Conservation (phyloP, 2,113 vertebrate genomes). For the Poecilia latipinna region DNA sequence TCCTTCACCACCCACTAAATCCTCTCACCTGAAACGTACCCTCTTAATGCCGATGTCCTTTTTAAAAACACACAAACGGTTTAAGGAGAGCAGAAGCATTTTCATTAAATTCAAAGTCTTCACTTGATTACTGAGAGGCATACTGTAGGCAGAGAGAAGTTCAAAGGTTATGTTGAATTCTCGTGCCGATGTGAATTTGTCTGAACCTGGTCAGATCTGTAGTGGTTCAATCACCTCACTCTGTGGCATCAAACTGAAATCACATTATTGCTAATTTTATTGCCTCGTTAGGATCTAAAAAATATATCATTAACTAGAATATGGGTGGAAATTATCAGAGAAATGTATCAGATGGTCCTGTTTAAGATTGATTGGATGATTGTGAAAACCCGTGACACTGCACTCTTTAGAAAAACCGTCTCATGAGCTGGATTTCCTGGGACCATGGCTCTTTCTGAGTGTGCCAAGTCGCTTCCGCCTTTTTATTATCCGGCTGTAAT, state of each 20-base stretch:
- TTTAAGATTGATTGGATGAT: too few relatives aligned
- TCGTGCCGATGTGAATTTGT: background rate
- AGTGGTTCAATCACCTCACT: background rate
- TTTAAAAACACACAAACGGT: background rate
- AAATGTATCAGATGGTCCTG: too few relatives aligned
- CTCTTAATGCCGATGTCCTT: background rate
- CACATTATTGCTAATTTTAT: too few relatives aligned
- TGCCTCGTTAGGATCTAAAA: too few relatives aligned
- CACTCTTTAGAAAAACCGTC: too few relatives aligned
- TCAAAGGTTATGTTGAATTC: conserved; percentile 9
- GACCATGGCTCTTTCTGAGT: conserved; percentile 46
- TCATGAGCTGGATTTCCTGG: conserved; percentile 7
- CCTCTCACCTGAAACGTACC: conserved; percentile 28
- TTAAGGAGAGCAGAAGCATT: background rate
- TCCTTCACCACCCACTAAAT: conserved; percentile 30
- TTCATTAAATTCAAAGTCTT: background rate
- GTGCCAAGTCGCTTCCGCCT: conserved; percentile 44
- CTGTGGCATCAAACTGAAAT: too few relatives aligned
- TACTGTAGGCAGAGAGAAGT: background rate
- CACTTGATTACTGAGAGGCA: background rate
- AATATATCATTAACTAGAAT: too few relatives aligned
- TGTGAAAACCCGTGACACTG: too few relatives aligned
- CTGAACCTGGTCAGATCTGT: conserved; percentile 24
- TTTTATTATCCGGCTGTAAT: conserved; percentile 66
- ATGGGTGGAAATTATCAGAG: too few relatives aligned